Percentiles rank a stretch among this genome's conserved stretches.
These are phyloP conservation scores for Pelosia muscerda DNA, from an alignment of 2,888 invertebrate genomes.

Conservation along the genomic window DNA sequence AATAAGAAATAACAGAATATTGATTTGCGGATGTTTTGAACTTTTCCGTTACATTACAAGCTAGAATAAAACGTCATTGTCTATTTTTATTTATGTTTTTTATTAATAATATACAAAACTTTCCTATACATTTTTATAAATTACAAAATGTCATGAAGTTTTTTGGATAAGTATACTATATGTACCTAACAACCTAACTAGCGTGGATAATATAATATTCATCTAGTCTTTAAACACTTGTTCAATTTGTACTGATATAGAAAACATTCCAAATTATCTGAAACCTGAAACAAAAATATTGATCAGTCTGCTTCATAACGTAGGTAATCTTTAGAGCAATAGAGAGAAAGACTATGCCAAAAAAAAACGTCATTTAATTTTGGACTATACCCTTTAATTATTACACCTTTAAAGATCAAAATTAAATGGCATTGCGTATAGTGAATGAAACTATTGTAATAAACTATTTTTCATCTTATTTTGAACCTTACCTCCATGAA, in stretches of 20 bases:
- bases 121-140: slow-evolving; percentile 77
- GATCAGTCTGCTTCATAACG: background rate
- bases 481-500: too few species aligned
- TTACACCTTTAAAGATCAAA: too few species aligned
- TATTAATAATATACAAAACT: slow-evolving; percentile 76
- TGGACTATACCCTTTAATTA: too few species aligned
- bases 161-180: slow-evolving; percentile 59
- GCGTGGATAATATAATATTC: slow-evolving; percentile 57
- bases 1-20: too few species aligned
- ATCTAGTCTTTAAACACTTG: slow-evolving; percentile 78
- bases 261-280: slow-evolving; percentile 47
- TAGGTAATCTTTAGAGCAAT: too few species aligned
- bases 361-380: too few species aligned
- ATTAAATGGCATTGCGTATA: too few species aligned
- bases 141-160: slow-evolving; percentile 71
- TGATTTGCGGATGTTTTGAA: too few species aligned
- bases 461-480: too few species aligned
- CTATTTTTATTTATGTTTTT: slow-evolving; percentile 84
- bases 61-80: slow-evolving; percentile 74
- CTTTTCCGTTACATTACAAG: too few species aligned
- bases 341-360: too few species aligned
- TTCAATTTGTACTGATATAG: slow-evolving; percentile 59
- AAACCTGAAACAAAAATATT: slow-evolving; percentile 52
- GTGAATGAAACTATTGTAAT: too few species aligned
- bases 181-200: slow-evolving; percentile 71